These are phyloP conservation scores for Columba livia DNA, from an alignment of 2,113 vertebrate genomes.

Conservation along the genomic window DNA sequence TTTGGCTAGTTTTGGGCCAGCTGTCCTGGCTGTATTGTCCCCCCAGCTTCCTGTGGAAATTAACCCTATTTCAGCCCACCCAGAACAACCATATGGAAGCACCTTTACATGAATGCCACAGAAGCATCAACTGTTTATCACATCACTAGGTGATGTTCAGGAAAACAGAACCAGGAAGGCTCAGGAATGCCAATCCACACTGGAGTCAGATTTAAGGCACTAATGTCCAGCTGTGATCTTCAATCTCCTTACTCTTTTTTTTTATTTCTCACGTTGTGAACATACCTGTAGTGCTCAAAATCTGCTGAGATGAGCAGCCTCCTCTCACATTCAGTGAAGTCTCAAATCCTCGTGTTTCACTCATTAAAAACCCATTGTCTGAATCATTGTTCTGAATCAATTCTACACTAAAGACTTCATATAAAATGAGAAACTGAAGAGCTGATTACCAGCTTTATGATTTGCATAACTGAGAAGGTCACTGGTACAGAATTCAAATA, in stretches of 20 bases:
- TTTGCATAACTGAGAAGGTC: background rate
- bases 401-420: background rate
- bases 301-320: background rate
- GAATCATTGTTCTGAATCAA: background rate
- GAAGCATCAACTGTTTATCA: background rate
- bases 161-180: background rate
- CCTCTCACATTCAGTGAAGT: background rate
- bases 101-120: fast-evolving
- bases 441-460: background rate
- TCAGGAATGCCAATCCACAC: background rate
- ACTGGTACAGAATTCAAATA: background rate
- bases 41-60: no score
- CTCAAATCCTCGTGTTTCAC: background rate
- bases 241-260: background rate
- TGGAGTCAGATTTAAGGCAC: no score
- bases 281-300: background rate
- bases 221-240: background rate
- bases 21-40: no score
- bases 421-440: background rate
- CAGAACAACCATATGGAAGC: background rate
- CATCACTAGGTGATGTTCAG: background rate
- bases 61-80: no score
- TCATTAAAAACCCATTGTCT: background rate
- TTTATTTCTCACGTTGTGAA: background rate
- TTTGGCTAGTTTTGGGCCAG: no score